A percentile compares a stretch with the other conserved stretches of the same genome.
Evolutionary conservation across 1,140 invertebrate species (phyloP).

Genomic region (Brachionus rotundiformis): DNA sequence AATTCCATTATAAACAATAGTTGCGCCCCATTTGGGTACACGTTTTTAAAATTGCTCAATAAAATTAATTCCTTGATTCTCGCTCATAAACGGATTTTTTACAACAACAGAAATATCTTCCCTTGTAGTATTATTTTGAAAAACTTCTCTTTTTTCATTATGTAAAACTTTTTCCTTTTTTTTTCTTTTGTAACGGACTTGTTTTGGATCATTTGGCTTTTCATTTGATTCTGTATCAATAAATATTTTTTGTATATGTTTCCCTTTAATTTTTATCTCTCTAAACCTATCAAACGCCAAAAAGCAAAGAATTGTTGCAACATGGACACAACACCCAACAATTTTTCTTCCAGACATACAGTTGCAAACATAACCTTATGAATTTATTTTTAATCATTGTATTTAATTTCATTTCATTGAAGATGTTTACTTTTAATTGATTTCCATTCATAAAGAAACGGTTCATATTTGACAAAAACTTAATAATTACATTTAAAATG

Average conservation of each 20-base stretch:
- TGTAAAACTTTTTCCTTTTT: not conserved
- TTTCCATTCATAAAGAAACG: not conserved
- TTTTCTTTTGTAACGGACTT: not conserved
- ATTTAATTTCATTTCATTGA: not conserved
- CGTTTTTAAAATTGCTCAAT: constrained; percentile 3
- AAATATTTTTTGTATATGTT: not conserved
- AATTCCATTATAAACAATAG: not conserved
- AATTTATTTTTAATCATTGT: not conserved
- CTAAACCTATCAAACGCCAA: not conserved
- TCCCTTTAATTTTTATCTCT: not conserved
- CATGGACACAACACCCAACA: not conserved
- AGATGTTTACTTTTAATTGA: not conserved
- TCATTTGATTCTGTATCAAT: not conserved
- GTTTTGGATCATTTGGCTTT: not conserved
- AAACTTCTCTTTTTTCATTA: not conserved
- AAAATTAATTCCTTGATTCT: not conserved
- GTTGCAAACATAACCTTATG: not conserved
- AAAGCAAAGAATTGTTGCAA: not conserved
- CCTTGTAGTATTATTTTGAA: not conserved
- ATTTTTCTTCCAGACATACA: constrained; percentile 15
- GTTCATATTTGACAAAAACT: not conserved
- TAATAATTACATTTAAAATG: not conserved
- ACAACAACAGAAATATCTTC: not conserved
- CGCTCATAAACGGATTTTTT: not conserved
- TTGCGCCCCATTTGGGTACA: not conserved